Evolutionary conservation across 2,113 vertebrate genomes (phyloP), one percentile per base, ranked within the genome.

Genomic region (Condylura cristata): DNA sequence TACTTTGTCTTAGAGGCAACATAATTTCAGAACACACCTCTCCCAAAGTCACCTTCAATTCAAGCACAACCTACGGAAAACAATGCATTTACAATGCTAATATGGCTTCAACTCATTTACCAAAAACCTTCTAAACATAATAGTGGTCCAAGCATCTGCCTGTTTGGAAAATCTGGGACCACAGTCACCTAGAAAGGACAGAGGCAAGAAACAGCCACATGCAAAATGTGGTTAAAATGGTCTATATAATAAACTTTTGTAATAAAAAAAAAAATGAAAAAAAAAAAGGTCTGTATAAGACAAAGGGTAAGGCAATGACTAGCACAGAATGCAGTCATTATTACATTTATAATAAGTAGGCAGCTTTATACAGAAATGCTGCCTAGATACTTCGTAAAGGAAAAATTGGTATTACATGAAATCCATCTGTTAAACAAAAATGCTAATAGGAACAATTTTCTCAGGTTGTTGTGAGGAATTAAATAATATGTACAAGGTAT

Each of bases 361-460:
- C 95, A 93, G 61, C n/a, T 87, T 85, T 79, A n/a, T 5, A 13
- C 71, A 37, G 32, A 66, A 95, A 86, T 72, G 2, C 16, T 78
- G 87, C 71, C 90, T 68, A 93, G 63, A 11, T 24, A 94, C 24
- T 61, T 75, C 30, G 46, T 91, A 66, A 41, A 22, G 44, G 44
- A 41, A 93, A 84, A 93, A 79, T 24, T 12, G 4, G 90, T 74
- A 65, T 58, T 74, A 44, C 14, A 65, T 20, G 34, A 95, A 90
- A 76, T n/a, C 16, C 65, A 90, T 87, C 17, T 87, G 46, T 75
- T 91, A 95, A 91, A 30, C 4, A 3, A 93, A 48, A 75, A 82
- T 30, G 68, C 80, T 46, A 86, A 71, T 8, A 86, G 22, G 6
- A 85, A 89, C 34, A 22, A 32, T 51, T 63, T 95, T 37, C 74